A percentile compares a stretch with the other conserved stretches of the same genome.
These are phyloP conservation scores for Formica exsecta DNA, from an alignment of 1,140 invertebrate species.

Conservation along the genomic window DNA sequence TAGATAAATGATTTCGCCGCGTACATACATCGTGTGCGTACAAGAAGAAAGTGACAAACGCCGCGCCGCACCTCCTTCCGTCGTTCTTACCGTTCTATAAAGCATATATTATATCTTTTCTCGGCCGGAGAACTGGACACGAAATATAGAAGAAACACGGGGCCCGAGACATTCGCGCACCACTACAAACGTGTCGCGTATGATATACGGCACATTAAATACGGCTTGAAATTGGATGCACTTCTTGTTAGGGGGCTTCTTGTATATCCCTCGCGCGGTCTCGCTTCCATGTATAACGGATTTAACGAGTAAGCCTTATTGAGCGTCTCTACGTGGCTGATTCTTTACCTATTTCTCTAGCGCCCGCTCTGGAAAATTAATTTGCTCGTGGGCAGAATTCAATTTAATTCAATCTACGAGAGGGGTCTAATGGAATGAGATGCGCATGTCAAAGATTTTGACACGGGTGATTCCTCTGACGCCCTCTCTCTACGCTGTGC, in stretches of 20 bases:
- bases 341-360: conserved; percentile 45
- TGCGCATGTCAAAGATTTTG: conserved; percentile 66
- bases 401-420: conserved; percentile 64
- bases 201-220: conserved; percentile 64
- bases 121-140: conserved; percentile 21
- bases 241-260: conserved; percentile 54
- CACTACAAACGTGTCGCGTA: conserved; percentile 24
- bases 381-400: conserved; percentile 64
- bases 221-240: conserved; percentile 64
- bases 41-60: conserved; percentile 48
- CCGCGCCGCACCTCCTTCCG: conserved; percentile 21
- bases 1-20: conserved; percentile 58
- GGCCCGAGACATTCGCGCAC: conserved; percentile 1
- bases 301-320: conserved; percentile 52
- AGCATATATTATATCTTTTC: conserved; percentile 37
- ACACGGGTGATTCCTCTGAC: conserved; percentile 47
- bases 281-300: conserved; percentile 42
- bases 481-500: conserved; percentile 1
- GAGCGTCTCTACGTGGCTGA: conserved; percentile 10
- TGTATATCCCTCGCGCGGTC: conserved; percentile 16
- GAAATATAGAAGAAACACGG: conserved; percentile 43
- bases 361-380: conserved; percentile 62
- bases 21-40: neutral
- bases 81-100: conserved; percentile 51
- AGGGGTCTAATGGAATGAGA: conserved; percentile 61